These are phyloP conservation scores for Tyria jacobaeae DNA, from an alignment of 2,888 invertebrate species.

Conservation along the genomic window DNA sequence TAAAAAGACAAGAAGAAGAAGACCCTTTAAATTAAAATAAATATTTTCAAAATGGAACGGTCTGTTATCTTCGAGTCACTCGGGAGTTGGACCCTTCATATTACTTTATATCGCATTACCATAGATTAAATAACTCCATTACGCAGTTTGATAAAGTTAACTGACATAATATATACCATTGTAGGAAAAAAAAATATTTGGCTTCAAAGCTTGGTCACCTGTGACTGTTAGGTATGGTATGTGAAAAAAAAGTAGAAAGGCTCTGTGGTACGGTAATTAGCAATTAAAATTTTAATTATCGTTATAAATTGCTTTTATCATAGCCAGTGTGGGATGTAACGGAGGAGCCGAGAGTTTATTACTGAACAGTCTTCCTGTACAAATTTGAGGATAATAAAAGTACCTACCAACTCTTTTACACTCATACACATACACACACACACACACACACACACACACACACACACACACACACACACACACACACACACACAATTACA, in stretches of 20 bases:
- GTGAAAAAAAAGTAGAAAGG: constrained; percentile 16
- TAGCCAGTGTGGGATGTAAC: background rate
- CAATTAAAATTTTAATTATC: constrained; percentile 41
- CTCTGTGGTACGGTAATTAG: constrained; percentile 27
- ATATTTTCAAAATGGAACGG: constrained; percentile 4
- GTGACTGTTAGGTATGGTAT: constrained; percentile 10
- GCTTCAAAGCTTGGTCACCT: constrained; percentile 25
- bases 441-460: no score
- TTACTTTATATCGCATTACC: no score
- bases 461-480: no score
- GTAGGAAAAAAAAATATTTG: constrained; percentile 22
- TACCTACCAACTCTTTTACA: no score
- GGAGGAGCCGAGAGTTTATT: constrained; percentile 3
- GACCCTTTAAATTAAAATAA: background rate
- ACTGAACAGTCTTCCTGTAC: background rate
- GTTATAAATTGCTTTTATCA: constrained; percentile 28
- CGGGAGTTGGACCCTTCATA: constrained; percentile 12
- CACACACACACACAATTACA: no score
- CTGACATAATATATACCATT: constrained; percentile 12
- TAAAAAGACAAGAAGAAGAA: no score
- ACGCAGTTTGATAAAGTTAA: constrained; percentile 3
- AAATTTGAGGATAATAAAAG: background rate
- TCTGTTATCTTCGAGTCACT: constrained; percentile 7
- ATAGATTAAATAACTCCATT: constrained; percentile 15
- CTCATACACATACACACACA: no score